Evolutionary conservation across 2,797 vertebrate genomes (phyloP).

Genomic region (Microhierax caerulescens): DNA sequence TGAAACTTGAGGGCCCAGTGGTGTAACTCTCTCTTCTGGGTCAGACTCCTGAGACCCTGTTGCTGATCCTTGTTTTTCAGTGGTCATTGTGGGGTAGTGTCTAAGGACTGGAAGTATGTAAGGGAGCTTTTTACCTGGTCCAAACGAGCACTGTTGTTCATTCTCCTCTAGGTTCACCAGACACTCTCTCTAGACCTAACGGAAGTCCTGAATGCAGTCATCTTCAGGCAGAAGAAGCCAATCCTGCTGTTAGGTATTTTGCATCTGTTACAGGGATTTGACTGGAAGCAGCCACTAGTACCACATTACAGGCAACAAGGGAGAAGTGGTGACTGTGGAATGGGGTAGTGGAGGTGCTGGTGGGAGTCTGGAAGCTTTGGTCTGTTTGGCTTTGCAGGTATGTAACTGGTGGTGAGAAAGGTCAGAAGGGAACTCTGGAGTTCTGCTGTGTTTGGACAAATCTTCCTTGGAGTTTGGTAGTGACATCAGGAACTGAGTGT

Average conservation of each 20-base stretch:
- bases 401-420: not conserved
- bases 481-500: not conserved
- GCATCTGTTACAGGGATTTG: not conserved
- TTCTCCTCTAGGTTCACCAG: conserved; percentile 84
- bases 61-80: not conserved
- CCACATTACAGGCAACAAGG: not conserved
- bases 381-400: not conserved
- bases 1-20: not conserved
- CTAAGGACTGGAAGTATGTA: not conserved
- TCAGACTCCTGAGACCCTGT: not conserved
- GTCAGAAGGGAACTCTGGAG: not conserved
- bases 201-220: conserved; percentile 78
- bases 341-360: not conserved
- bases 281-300: not conserved
- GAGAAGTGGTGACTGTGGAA: not conserved
- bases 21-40: not conserved
- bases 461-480: not conserved
- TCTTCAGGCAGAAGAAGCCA: conserved; percentile 82
- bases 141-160: not conserved
- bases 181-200: conserved; percentile 83
- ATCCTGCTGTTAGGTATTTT: conserved; percentile 83
- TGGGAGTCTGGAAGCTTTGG: not conserved
- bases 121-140: not conserved
- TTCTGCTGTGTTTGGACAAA: not conserved
- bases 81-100: not conserved